Base-by-base conservation (phyloP, 2,797 vertebrate species). In the Eulemur mongoz region DNA sequence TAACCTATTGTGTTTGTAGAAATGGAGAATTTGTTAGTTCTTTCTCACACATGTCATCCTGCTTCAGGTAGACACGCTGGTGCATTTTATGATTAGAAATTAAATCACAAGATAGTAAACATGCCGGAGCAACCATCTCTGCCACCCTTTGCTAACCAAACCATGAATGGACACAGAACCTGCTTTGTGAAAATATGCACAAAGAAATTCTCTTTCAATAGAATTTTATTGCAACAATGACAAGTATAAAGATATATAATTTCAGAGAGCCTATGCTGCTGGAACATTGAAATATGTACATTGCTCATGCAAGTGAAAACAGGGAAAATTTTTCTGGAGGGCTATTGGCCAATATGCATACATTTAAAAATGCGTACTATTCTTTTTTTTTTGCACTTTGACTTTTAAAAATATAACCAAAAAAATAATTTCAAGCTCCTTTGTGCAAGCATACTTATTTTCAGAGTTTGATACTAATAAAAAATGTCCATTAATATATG, bases 1-100 rank as follows among this genome's bases (percentile, higher is more conserved):
- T 91, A 93, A 89, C 17, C 32, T 89, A 91, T 25, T 91, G 59
- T 89, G 38, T 92, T 87, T 63, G 8, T 67, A 22, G 90, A 97
- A 87, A 45, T 59, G 25, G 52, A 54, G 45, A 13, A 79, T 94
- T 88, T 89, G 23, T 93, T 38, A 54, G 17, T 82, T 80, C 73
- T 82, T 4, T 61, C 57, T 91, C 50, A 93, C 7, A 86, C 45
- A 10, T 94, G 63, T n/a, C 75, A 27, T 14, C 35, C 23, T 43
- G 35, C 27, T 89, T 82, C 57, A 79, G 32, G 57, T 73, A 48
- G n/a, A 65, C 2, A 59, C 18, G 30, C 4, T 20, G 18, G 63
- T 45, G 50, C 1, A 43, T 30, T 78, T 89, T 80, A n/a, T 22
- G 25, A 40, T 81, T 80, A 78, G 30, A 96, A 67, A 94, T 80